These are phyloP conservation scores for Sminthurinus signatus DNA, from an alignment of 1,140 invertebrate species.

Conservation along the genomic window DNA sequence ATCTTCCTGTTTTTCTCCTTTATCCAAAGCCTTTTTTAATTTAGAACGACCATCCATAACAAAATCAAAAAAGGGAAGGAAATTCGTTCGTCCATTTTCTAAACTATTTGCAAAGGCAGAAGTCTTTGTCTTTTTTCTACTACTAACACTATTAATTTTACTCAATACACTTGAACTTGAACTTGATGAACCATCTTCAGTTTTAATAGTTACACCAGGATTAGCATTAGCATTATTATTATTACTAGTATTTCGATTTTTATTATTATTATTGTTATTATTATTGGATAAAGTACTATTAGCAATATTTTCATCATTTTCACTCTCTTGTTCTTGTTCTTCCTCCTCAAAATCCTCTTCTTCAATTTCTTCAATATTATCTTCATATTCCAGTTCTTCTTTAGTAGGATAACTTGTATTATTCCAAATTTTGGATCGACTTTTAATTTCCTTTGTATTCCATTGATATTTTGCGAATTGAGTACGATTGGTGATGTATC, in stretches of 20 bases:
- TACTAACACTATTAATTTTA: too few relatives aligned
- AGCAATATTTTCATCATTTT: too few relatives aligned
- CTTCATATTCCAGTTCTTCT: background rate
- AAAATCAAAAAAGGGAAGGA: constrained; percentile 14
- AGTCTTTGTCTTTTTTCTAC: too few relatives aligned
- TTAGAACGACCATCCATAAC: constrained; percentile 15
- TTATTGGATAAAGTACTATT: too few relatives aligned
- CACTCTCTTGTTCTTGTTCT: too few relatives aligned
- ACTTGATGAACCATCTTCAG: too few relatives aligned
- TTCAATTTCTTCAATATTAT: background rate
- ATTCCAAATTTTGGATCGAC: background rate
- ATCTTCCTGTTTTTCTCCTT: background rate
- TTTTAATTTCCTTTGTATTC: constrained; percentile 25
- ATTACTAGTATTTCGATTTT: too few relatives aligned
- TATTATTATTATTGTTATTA: too few relatives aligned
- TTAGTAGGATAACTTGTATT: background rate
- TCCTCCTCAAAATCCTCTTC: background rate
- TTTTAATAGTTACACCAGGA: too few relatives aligned
- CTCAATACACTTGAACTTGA: too few relatives aligned
- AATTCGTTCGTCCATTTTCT: background rate
- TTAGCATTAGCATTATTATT: too few relatives aligned
- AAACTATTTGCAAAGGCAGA: background rate
- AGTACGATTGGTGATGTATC: constrained; percentile 22
- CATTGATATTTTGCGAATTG: constrained; percentile 36
- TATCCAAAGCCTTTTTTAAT: background rate